A percentile compares a stretch with the other conserved stretches of the same genome.
These are phyloP conservation scores for Ibidorhyncha struthersii DNA, from an alignment of 2,113 vertebrate genomes.

Conservation along the genomic window DNA sequence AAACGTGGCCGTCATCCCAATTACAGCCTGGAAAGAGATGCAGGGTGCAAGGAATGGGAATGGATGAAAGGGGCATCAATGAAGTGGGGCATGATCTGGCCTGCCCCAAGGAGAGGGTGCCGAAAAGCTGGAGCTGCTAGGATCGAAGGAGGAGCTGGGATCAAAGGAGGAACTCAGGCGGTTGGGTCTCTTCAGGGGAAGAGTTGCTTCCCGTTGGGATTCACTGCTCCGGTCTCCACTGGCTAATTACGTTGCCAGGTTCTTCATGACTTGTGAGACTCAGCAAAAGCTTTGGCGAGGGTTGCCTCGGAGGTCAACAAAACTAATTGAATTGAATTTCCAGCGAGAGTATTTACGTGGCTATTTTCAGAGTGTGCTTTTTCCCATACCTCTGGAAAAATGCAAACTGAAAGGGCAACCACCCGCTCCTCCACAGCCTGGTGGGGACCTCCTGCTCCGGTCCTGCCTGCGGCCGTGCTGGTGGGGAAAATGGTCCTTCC, in stretches of 20 bases:
- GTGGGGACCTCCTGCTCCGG: not conserved
- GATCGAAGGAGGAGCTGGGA: not conserved
- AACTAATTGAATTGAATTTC: not conserved
- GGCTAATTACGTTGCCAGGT: not conserved
- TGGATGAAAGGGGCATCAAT: not conserved
- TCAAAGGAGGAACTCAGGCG: rapidly evolving
- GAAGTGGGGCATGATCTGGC: not conserved
- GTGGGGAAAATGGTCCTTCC: not conserved
- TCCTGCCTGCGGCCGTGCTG: rapidly evolving
- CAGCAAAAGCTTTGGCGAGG: not conserved
- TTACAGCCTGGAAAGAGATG: not conserved
- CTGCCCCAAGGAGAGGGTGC: not conserved
- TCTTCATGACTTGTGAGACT: not conserved
- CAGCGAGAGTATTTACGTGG: not conserved
- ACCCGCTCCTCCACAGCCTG: not conserved
- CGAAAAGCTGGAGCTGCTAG: not conserved
- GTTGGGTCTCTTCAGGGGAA: not conserved
- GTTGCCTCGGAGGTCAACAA: not conserved
- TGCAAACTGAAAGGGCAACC: not conserved
- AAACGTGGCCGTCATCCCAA: not conserved
- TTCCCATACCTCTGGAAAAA: not conserved
- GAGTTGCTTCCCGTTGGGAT: not conserved
- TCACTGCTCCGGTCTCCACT: rapidly evolving
- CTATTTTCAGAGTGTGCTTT: not conserved
- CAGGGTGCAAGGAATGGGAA: not conserved